These are phyloP conservation scores for Spilosoma lubricipeda DNA, from an alignment of 2,888 invertebrate genomes.

Conservation along the genomic window DNA sequence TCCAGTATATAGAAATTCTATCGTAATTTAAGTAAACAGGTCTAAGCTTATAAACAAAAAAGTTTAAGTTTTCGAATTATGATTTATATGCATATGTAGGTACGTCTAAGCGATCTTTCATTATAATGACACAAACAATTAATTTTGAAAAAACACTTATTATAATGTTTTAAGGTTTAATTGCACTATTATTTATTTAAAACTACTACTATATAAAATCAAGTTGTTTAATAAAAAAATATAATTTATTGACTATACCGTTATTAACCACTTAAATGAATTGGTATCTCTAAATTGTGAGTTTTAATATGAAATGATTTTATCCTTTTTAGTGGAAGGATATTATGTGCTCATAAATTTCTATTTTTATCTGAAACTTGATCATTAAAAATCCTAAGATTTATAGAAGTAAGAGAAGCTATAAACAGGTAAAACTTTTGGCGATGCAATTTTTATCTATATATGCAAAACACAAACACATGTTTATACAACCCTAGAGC, in stretches of 20 bases:
- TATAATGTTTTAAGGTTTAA: background rate
- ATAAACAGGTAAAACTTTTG: slow-evolving; percentile 61
- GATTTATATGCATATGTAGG: too few relatives aligned
- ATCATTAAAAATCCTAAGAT: slow-evolving; percentile 51
- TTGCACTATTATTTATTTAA: background rate
- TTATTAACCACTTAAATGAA: background rate
- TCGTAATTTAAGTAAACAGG: too few relatives aligned
- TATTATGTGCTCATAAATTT: slow-evolving; percentile 16
- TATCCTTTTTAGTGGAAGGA: slow-evolving; percentile 1
- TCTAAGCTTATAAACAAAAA: too few relatives aligned
- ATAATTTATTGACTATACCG: background rate
- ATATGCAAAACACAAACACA: slow-evolving; percentile 42
- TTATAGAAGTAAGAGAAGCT: slow-evolving; percentile 58
- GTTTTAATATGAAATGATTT: background rate
- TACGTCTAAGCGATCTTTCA: too few relatives aligned
- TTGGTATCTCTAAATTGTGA: slow-evolving; percentile 3
- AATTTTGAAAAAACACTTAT: too few relatives aligned
- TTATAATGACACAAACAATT: too few relatives aligned
- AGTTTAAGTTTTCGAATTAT: too few relatives aligned
- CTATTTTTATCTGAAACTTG: slow-evolving; percentile 40
- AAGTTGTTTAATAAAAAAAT: background rate
- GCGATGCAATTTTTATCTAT: slow-evolving; percentile 60
- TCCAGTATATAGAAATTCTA: too few relatives aligned
- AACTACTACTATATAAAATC: background rate
- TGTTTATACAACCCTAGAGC: slow-evolving; percentile 42